Evolutionary conservation across 2,113 vertebrate genomes (phyloP).

Genomic region (Varanus komodoensis): DNA sequence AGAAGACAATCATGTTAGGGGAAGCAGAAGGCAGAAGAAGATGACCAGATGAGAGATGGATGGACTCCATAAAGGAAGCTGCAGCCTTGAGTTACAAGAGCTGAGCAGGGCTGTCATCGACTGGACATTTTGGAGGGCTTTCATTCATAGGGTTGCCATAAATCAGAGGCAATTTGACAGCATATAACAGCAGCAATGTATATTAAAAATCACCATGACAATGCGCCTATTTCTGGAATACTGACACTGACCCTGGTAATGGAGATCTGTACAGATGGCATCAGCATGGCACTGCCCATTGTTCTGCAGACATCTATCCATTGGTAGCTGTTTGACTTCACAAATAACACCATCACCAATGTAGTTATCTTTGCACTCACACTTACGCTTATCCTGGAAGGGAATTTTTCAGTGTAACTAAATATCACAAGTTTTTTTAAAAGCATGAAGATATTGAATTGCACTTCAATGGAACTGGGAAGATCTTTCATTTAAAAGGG

Average conservation of each 20-base stretch:
- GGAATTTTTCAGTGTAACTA: neutral
- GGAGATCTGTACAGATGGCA: conserved; percentile 87
- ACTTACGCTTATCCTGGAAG: conserved; percentile 85
- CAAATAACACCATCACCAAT: conserved; percentile 89
- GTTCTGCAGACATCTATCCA: conserved; percentile 90
- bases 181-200: too few species aligned
- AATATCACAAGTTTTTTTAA: neutral
- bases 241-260: conserved; percentile 89
- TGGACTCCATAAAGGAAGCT: too few species aligned
- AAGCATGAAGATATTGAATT: neutral
- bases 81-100: too few species aligned
- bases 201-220: neutral
- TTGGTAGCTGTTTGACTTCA: conserved; percentile 79
- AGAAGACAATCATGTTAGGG: too few species aligned
- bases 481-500: neutral
- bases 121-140: too few species aligned
- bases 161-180: too few species aligned
- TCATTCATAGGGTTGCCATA: too few species aligned
- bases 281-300: conserved; percentile 88
- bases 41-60: too few species aligned
- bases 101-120: too few species aligned
- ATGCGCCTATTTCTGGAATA: neutral
- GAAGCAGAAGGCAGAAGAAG: too few species aligned
- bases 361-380: conserved; percentile 87
- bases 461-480: neutral